These are phyloP conservation scores for Lutraria rhynchaena DNA, from an alignment of 1,140 invertebrate genomes.

Conservation along the genomic window DNA sequence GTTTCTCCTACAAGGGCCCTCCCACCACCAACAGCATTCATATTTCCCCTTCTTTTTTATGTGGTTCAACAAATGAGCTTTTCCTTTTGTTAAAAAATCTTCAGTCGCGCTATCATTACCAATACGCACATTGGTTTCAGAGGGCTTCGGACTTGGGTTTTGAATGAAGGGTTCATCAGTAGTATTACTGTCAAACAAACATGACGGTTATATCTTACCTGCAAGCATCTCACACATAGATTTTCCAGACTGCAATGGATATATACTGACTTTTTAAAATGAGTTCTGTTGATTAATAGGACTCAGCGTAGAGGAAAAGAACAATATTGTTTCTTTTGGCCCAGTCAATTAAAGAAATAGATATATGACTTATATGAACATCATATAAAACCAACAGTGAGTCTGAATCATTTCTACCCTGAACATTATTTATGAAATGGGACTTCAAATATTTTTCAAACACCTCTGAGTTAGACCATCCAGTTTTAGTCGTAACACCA, in stretches of 20 bases:
- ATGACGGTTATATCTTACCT: not conserved
- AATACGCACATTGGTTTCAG: no score
- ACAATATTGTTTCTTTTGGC: slow-evolving; percentile 2
- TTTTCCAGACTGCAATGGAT: not conserved
- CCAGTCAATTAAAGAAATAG: slow-evolving; percentile 10
- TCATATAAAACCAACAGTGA: slow-evolving; percentile 2
- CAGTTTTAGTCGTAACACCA: no score
- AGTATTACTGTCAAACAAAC: not conserved
- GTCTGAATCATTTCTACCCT: not conserved
- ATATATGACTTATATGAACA: slow-evolving; percentile 20
- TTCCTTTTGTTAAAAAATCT: not conserved
- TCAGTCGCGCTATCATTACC: no score
- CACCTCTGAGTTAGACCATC: not conserved
- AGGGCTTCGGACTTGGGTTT: not conserved
- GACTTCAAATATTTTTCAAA: slow-evolving; percentile 6
- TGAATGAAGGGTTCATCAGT: not conserved
- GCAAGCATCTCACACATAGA: not conserved
- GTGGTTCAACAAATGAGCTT: not conserved
- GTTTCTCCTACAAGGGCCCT: not conserved
- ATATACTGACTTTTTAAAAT: no score
- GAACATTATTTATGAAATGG: not conserved
- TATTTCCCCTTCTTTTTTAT: slow-evolving; percentile 1
- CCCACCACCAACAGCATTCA: not conserved
- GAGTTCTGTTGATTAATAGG: not conserved
- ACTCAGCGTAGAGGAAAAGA: not conserved